Percentiles rank a stretch among this genome's conserved stretches.
Evolutionary conservation across 1,140 invertebrate species (phyloP).

Genomic region (Philopotamus ludificatus): DNA sequence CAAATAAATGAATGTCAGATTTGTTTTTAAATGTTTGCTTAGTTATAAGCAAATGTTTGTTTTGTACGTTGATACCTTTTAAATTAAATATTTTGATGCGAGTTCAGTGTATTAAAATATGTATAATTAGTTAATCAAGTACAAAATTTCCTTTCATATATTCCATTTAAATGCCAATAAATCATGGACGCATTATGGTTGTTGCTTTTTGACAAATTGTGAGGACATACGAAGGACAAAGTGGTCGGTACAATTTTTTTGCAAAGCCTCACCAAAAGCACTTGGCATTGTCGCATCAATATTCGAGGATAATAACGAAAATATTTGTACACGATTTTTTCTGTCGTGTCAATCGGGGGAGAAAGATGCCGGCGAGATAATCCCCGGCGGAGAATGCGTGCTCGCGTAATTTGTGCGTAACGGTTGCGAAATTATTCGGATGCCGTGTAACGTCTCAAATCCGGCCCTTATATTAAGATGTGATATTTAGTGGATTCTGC

Average conservation of each 20-base stretch:
- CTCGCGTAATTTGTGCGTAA: too few species aligned
- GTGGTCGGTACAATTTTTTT: constrained; percentile 21
- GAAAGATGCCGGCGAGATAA: background rate
- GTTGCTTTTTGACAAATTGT: too few species aligned
- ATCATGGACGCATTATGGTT: too few species aligned
- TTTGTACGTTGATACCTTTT: too few species aligned
- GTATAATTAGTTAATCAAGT: too few species aligned
- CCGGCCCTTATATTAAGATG: constrained; percentile 25
- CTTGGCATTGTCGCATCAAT: constrained; percentile 40
- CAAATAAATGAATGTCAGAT: too few species aligned
- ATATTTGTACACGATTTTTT: constrained; percentile 37
- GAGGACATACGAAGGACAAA: constrained; percentile 6
- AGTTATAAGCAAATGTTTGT: too few species aligned
- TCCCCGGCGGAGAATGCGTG: background rate
- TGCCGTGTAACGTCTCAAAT: background rate
- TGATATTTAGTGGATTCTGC: constrained; percentile 22
- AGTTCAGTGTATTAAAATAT: too few species aligned
- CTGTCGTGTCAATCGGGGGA: background rate
- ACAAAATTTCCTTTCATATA: too few species aligned
- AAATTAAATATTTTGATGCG: too few species aligned
- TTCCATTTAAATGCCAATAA: too few species aligned
- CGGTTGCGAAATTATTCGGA: background rate
- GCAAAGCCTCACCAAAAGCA: background rate
- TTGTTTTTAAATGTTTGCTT: too few species aligned
- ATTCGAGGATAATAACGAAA: constrained; percentile 38